These are phyloP conservation scores for Eublepharis macularius DNA, from an alignment of 2,113 vertebrate species.

Conservation along the genomic window DNA sequence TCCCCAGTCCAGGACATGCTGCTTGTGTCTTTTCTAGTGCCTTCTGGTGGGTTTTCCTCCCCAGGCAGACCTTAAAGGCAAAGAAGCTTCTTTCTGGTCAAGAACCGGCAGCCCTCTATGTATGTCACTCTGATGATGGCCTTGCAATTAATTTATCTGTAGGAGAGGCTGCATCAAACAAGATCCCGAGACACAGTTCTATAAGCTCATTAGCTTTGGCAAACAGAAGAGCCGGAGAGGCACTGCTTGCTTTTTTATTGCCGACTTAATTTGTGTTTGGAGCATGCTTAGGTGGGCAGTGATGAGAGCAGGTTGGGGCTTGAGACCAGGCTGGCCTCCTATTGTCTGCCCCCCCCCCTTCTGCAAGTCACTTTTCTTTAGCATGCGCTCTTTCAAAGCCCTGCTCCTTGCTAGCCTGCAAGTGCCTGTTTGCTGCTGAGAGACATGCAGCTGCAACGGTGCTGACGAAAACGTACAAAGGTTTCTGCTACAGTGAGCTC, in stretches of 20 bases:
- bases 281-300: constrained; percentile 2
- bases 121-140: neutral
- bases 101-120: neutral
- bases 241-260: too few relatives aligned
- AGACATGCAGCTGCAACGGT: neutral
- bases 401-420: fast-evolving
- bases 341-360: neutral
- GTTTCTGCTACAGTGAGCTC: constrained; percentile 5
- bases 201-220: neutral
- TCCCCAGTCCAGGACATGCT: neutral
- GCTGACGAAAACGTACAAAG: constrained; percentile 12
- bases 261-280: constrained; percentile 2
- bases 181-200: neutral
- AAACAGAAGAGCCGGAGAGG: neutral
- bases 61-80: neutral
- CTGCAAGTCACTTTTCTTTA: neutral
- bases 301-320: neutral
- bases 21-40: neutral
- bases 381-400: neutral
- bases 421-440: neutral
- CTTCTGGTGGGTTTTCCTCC: neutral
- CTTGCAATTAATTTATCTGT: neutral
- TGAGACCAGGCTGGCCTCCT: neutral
- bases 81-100: neutral
- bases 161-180: neutral